Conservation (phyloP, 2,888 invertebrate species). For the Phyto melanocephala region DNA sequence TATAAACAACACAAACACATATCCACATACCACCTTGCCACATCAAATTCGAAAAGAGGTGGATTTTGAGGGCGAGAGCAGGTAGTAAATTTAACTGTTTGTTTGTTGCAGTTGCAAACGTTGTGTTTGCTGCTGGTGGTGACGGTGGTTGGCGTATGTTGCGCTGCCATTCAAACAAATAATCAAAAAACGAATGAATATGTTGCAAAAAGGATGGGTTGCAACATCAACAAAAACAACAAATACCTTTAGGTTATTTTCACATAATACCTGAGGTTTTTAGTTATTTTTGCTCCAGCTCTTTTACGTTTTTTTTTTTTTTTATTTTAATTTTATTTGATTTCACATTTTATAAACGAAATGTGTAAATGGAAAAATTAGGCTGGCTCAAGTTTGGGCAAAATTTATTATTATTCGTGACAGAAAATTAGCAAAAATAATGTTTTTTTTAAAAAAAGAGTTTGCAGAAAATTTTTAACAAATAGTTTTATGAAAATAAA, state of each 20-base stretch:
- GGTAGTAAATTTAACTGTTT: constrained; percentile 57
- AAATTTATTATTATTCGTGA: not conserved
- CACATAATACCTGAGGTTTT: constrained; percentile 65
- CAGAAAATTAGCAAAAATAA: too few species aligned
- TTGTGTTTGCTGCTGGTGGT: not conserved
- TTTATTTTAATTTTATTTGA: not conserved
- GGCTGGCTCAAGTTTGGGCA: not conserved
- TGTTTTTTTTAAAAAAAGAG: too few species aligned
- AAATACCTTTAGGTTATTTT: constrained; percentile 59
- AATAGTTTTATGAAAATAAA: too few species aligned
- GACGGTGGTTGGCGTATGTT: not conserved
- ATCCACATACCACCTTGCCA: constrained; percentile 9
- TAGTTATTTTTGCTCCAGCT: constrained; percentile 30
- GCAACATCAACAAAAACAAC: constrained; percentile 25
- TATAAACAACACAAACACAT: constrained; percentile 39
- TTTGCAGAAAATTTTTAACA: too few species aligned
- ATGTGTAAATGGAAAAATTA: constrained; percentile 16
- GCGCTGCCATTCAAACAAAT: constrained; percentile 18
- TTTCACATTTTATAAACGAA: not conserved
- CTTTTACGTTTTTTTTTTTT: constrained; percentile 2
- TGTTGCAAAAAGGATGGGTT: constrained; percentile 43
- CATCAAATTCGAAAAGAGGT: constrained; percentile 24
- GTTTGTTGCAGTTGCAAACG: constrained; percentile 20
- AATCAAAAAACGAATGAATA: constrained; percentile 27
- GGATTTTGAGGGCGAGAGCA: constrained; percentile 24